phyloP scores from a whole-genome alignment of 2,113 vertebrate genomes.

The Calidris pugnax region DNA sequence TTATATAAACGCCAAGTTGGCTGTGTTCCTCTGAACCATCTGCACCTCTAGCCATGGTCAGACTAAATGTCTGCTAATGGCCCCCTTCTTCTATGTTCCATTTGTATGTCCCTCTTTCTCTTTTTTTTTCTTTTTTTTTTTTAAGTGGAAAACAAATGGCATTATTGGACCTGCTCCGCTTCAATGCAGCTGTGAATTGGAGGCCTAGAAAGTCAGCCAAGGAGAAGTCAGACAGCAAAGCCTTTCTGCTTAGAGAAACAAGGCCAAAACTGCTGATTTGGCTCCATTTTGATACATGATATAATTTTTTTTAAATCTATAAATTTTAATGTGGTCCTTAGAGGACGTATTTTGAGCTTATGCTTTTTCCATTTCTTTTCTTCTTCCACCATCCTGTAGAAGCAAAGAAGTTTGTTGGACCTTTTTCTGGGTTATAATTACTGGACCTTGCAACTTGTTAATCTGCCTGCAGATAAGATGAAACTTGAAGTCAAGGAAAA shows the following conservation, averaged over 20 bases:
- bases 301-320: constrained; percentile 43
- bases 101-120: constrained; percentile 34
- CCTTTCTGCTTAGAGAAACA: constrained; percentile 49
- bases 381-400: background rate
- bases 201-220: constrained; percentile 62
- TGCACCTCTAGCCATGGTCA: constrained; percentile 70
- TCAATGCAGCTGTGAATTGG: constrained; percentile 73
- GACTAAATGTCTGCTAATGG: constrained; percentile 75
- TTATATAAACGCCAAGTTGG: constrained; percentile 74
- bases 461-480: constrained; percentile 10
- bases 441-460: constrained; percentile 10
- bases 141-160: constrained; percentile 70
- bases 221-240: constrained; percentile 62
- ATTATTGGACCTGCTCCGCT: constrained; percentile 58
- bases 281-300: constrained; percentile 53
- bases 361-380: constrained; percentile 48
- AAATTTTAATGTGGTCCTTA: constrained; percentile 59
- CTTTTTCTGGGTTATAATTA: background rate
- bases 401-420: background rate
- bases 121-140: background rate
- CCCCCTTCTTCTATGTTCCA: constrained; percentile 52
- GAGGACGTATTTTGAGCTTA: constrained; percentile 31
- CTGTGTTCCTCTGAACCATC: constrained; percentile 73
- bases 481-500: background rate
- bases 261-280: constrained; percentile 71